Percentiles rank a stretch among this genome's conserved stretches.
Evolutionary conservation across 1,140 invertebrate species (phyloP).

Genomic region (Anagrus nilaparvatae): DNA sequence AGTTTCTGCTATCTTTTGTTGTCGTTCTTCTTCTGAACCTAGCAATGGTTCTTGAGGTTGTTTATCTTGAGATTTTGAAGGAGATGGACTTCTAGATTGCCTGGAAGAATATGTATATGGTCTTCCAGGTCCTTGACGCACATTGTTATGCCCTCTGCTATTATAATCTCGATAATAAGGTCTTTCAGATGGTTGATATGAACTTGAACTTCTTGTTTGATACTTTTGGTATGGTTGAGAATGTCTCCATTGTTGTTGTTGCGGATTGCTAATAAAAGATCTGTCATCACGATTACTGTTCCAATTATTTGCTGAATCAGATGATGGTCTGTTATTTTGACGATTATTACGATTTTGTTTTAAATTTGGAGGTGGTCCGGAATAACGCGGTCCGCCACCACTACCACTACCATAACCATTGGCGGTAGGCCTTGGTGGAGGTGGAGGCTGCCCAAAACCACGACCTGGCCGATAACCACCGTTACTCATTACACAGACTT

Average conservation of each 20-base stretch:
- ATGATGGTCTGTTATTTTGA: neutral
- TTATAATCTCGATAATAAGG: slow-evolving; percentile 10
- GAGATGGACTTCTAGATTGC: neutral
- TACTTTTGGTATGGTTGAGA: neutral
- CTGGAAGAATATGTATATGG: slow-evolving; percentile 2
- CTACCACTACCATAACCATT: slow-evolving; percentile 13
- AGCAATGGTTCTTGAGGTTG: slow-evolving; percentile 22
- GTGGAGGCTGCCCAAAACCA: slow-evolving; percentile 16
- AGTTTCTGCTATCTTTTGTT: slow-evolving; percentile 32
- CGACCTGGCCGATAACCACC: slow-evolving; percentile 8
- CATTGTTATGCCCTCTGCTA: slow-evolving; percentile 4
- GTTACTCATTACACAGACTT: slow-evolving; percentile 15
- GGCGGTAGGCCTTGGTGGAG: slow-evolving; percentile 12
- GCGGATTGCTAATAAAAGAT: neutral
- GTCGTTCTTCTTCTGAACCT: slow-evolving; percentile 36
- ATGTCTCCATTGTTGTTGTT: slow-evolving; percentile 8
- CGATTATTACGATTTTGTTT: slow-evolving; percentile 11
- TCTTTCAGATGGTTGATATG: slow-evolving; percentile 2
- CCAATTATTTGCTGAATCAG: slow-evolving; percentile 6
- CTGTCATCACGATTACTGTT: slow-evolving; percentile 3
- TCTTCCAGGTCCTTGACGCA: slow-evolving; percentile 12
- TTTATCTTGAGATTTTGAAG: neutral
- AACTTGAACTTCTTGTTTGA: neutral
- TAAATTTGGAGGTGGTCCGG: slow-evolving; percentile 8
- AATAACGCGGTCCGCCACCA: too few relatives aligned